A percentile compares a stretch with the other conserved stretches of the same genome.
Evolutionary conservation across 1,140 invertebrate species (phyloP).

Genomic region (Anoplophora glabripennis): DNA sequence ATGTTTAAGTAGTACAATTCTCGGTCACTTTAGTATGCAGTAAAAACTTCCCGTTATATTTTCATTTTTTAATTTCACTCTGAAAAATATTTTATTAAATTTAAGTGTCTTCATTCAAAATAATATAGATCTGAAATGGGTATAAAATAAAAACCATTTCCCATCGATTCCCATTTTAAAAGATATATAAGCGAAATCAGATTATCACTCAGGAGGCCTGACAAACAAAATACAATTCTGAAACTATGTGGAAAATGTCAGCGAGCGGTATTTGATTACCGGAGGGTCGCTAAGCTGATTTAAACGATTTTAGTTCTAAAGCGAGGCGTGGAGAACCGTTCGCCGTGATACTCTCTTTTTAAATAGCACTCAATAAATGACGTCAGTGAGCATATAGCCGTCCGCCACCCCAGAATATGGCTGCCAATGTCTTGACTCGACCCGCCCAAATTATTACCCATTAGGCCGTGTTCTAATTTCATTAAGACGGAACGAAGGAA

Average conservation of each 20-base stretch:
- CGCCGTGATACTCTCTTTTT: slow-evolving; percentile 25
- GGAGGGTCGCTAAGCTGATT: slow-evolving; percentile 39
- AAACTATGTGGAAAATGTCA: slow-evolving; percentile 43
- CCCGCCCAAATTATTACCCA: slow-evolving; percentile 23
- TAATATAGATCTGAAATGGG: too few relatives aligned
- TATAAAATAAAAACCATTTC: too few relatives aligned
- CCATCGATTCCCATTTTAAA: too few relatives aligned
- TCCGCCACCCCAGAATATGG: slow-evolving; percentile 33
- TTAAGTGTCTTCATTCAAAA: too few relatives aligned
- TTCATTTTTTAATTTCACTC: too few relatives aligned
- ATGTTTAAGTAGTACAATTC: too few relatives aligned
- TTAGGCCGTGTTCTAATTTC: slow-evolving; percentile 20
- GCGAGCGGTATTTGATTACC: slow-evolving; percentile 38
- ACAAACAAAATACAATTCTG: slow-evolving; percentile 44
- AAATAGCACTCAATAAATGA: slow-evolving; percentile 40
- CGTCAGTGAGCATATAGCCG: slow-evolving; percentile 38
- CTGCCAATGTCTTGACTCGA: slow-evolving; percentile 25
- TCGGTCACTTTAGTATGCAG: too few relatives aligned
- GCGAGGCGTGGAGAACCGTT: slow-evolving; percentile 8
- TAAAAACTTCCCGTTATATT: too few relatives aligned
- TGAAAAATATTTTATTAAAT: too few relatives aligned
- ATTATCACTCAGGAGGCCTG: slow-evolving; percentile 36
- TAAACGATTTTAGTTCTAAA: slow-evolving; percentile 34
- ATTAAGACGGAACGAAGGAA: too few relatives aligned
- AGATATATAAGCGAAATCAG: slow-evolving; percentile 26